Percentiles rank a stretch among this genome's conserved stretches.
phyloP scores from a whole-genome alignment of 2,797 vertebrate species.

The Syndactyla subalaris region DNA sequence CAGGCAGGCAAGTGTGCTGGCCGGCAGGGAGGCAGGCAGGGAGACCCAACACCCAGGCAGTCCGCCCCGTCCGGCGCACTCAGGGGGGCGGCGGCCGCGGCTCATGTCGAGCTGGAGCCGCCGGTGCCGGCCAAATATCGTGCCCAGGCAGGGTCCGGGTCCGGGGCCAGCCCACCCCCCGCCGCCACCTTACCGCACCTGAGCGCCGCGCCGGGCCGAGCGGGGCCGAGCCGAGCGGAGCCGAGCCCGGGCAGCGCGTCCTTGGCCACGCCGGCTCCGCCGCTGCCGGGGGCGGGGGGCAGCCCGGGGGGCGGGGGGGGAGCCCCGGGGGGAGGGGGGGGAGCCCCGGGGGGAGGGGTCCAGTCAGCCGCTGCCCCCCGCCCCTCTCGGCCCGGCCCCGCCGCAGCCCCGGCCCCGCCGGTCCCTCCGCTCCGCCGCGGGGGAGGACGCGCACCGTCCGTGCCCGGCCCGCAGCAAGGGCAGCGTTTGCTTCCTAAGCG shows the following conservation, averaged over 20 bases:
- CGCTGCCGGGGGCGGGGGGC: background rate
- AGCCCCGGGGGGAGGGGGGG: too few species aligned
- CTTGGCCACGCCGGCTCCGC: background rate
- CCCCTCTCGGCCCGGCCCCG: background rate
- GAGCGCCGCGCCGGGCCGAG: background rate
- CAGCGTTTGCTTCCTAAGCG: background rate
- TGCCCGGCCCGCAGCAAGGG: background rate
- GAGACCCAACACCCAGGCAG: background rate
- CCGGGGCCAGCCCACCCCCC: background rate
- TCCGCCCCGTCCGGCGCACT: background rate
- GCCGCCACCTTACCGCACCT: background rate
- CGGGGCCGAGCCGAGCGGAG: background rate
- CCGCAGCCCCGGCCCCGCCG: too few species aligned
- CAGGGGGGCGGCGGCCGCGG: conserved; percentile 69
- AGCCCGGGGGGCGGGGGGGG: too few species aligned
- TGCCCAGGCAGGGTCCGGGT: background rate
- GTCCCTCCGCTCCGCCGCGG: background rate
- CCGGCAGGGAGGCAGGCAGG: too few species aligned
- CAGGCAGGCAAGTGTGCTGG: background rate
- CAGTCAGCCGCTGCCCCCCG: too few species aligned
- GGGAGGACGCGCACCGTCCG: background rate
- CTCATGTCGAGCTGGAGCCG: conserved; percentile 81
- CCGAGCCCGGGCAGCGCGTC: background rate
- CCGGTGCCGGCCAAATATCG: conserved; percentile 86
- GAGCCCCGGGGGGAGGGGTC: too few species aligned